Conservation (phyloP, 2,888 invertebrate species). For the Brachynemurus nebulosus region DNA sequence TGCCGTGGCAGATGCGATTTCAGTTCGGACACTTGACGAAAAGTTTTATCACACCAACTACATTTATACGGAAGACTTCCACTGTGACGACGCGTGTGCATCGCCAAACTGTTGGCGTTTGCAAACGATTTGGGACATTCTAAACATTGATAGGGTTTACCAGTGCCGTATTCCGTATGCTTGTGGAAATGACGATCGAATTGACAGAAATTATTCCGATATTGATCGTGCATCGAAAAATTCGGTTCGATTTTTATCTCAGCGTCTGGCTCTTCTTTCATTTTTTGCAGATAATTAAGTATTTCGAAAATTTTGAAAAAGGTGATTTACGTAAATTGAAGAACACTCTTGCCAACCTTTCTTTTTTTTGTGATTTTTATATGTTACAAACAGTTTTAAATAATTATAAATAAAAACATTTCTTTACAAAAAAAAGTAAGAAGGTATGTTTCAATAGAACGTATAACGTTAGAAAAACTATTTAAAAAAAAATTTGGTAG, state of each 20-base stretch:
- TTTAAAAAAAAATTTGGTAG: too few relatives aligned
- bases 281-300: not conserved
- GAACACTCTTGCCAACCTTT: too few relatives aligned
- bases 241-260: not conserved
- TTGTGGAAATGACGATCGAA: not conserved
- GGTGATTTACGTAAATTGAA: not conserved
- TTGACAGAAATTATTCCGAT: not conserved
- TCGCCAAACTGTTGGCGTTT: not conserved
- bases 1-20: constrained; percentile 3
- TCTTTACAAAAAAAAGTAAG: too few relatives aligned
- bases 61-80: constrained; percentile 1
- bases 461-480: too few relatives aligned
- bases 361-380: too few relatives aligned
- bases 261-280: not conserved
- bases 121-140: constrained; percentile 5
- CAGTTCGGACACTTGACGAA: not conserved
- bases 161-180: too few relatives aligned
- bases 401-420: too few relatives aligned
- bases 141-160: constrained; percentile 1
- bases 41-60: constrained; percentile 3
- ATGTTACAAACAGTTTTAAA: too few relatives aligned
- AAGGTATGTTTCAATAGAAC: too few relatives aligned
- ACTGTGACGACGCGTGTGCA: not conserved
- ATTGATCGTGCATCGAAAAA: not conserved
- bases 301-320: too few relatives aligned